Evolutionary conservation across 1,140 invertebrate genomes (phyloP).

Genomic region (Condylostylus longicornis): DNA sequence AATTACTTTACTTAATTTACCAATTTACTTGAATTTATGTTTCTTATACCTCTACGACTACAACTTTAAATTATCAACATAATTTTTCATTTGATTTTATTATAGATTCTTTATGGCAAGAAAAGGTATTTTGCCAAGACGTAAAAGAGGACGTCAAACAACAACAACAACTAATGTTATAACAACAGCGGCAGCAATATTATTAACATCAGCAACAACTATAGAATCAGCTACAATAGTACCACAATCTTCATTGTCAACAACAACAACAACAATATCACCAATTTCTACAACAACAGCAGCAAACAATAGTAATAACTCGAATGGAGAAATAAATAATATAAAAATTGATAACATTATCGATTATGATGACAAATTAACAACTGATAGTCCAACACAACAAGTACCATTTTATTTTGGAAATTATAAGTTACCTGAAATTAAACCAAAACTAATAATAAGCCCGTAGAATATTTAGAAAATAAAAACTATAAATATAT

Average conservation of each 20-base stretch:
- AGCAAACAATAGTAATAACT: slow-evolving; percentile 8
- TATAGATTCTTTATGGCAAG: slow-evolving; percentile 65
- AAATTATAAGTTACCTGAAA: slow-evolving; percentile 50
- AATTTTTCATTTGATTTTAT: too few species aligned
- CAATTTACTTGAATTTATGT: too few species aligned
- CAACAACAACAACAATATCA: slow-evolving; percentile 2
- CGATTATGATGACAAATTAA: slow-evolving; percentile 8
- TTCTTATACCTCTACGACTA: not conserved
- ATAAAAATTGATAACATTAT: slow-evolving; percentile 1
- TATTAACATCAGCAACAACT: slow-evolving; percentile 22
- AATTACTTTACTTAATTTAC: too few species aligned
- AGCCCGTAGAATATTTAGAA: too few species aligned
- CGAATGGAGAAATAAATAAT: slow-evolving; percentile 2
- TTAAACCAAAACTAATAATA: slow-evolving; percentile 10
- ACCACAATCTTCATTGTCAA: slow-evolving; percentile 12
- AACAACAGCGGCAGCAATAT: slow-evolving; percentile 19
- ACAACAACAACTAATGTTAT: slow-evolving; percentile 19
- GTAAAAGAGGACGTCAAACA: slow-evolving; percentile 48
- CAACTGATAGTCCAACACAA: slow-evolving; percentile 40
- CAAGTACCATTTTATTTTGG: slow-evolving; percentile 57
- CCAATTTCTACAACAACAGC: not conserved
- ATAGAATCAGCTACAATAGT: slow-evolving; percentile 5
- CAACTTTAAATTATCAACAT: not conserved
- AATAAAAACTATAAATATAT: too few species aligned
- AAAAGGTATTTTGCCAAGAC: slow-evolving; percentile 58